phyloP scores from a whole-genome alignment of 2,888 invertebrate species.

The Agelastica alni region DNA sequence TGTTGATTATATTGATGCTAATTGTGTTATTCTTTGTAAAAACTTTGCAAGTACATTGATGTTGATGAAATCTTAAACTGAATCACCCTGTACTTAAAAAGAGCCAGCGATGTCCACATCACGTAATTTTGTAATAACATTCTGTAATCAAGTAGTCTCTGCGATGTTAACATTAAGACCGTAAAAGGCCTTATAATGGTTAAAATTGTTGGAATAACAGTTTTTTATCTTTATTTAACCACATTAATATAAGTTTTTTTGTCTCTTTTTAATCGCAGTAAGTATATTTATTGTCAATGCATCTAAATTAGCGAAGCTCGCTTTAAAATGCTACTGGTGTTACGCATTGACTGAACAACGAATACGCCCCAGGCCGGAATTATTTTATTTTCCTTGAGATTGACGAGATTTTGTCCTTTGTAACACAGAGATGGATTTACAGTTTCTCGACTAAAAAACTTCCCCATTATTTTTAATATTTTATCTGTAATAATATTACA shows the following conservation, averaged over 20 bases:
- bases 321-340: slow-evolving; percentile 20
- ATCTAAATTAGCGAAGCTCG: slow-evolving; percentile 20
- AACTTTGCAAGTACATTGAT: no score
- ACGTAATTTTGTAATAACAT: slow-evolving; percentile 15
- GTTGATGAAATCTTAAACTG: no score
- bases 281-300: slow-evolving; percentile 22
- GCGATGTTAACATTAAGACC: slow-evolving; percentile 8
- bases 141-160: slow-evolving; percentile 16
- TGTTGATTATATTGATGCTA: no score
- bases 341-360: slow-evolving; percentile 6
- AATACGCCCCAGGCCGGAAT: slow-evolving; percentile 8
- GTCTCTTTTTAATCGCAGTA: slow-evolving; percentile 6
- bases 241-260: slow-evolving; percentile 1
- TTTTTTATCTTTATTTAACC: slow-evolving; percentile 5
- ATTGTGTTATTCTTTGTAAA: no score
- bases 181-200: slow-evolving; percentile 13
- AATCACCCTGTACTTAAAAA: neutral
- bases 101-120: slow-evolving; percentile 3
- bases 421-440: slow-evolving; percentile 6
- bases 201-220: slow-evolving; percentile 19
- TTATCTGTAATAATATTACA: no score
- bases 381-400: slow-evolving; percentile 13
- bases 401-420: neutral
- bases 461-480: no score
- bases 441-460: no score